Evolutionary conservation across 2,797 vertebrate species (phyloP), one percentile per base, ranked within the genome.

Genomic region (Tokudaia muenninki): DNA sequence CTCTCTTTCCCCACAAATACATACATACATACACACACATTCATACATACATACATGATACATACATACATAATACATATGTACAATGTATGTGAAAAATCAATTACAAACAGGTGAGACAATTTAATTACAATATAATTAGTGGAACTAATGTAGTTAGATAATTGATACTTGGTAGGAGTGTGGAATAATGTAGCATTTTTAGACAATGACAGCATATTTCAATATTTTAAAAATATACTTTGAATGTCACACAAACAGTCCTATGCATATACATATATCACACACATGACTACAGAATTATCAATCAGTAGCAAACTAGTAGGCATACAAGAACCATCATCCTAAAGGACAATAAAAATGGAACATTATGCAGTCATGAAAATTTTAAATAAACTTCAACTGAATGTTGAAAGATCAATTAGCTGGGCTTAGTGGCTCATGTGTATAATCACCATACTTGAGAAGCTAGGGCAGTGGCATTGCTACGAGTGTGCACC

Each of bases 61-160:
- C 67, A 70, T 7, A 19, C 19, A 72, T 31, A 34, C 67, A 52
- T 52, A 52, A 72, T 13, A 72, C 16, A 72, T 19, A 72, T 22
- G 29, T 61, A 31, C 34, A 8, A 29, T 26, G 22, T 22, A 65
- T 61, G 24, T 65, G 59, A 86, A 87, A 37, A 87, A 70, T 52
- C 24, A 92, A 59, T 86, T 87, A 84, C 0, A 86, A 72, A 61
- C 19, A 41, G 57, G 47, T 61, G 31, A 92, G 52, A 34, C 14
- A 81, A 82, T 37, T 37, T 80, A 87, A 94, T 55, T 57, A 87
- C 26, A 80, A 96, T 70, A 16, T 12, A 96, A 75, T 41, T 91
- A 29, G 24, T 77, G 5, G 41, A 47, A 47, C 5, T 77, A 77
- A 29, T 77, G 74, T 96, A 75, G n/a, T 91, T 91, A 65, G 5